phyloP scores from a whole-genome alignment of 2,888 invertebrate genomes.

The Bellardia pandia region DNA sequence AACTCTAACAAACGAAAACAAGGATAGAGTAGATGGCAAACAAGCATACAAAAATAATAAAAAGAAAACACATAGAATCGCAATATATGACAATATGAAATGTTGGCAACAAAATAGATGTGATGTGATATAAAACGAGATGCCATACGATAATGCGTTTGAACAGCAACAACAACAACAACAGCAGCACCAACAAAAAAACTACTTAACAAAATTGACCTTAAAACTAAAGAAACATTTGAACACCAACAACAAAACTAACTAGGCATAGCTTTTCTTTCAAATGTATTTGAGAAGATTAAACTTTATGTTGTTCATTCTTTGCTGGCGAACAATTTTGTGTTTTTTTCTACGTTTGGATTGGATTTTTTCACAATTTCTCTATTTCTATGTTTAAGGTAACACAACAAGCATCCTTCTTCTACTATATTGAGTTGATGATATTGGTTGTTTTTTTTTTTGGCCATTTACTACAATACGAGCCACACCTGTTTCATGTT shows the following conservation, averaged over 20 bases:
- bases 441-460: constrained; percentile 56
- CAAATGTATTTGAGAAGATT: constrained; percentile 64
- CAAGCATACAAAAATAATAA: no score
- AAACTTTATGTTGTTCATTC: constrained; percentile 71
- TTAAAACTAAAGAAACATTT: constrained; percentile 65
- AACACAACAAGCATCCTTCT: constrained; percentile 49
- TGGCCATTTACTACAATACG: constrained; percentile 62
- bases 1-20: constrained; percentile 21
- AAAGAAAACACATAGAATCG: background rate
- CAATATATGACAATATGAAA: constrained; percentile 71
- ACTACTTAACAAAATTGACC: constrained; percentile 70
- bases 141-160: constrained; percentile 73
- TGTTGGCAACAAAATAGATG: constrained; percentile 71
- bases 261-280: constrained; percentile 68
- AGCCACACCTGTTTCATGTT: constrained; percentile 76
- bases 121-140: constrained; percentile 73
- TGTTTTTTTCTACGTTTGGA: constrained; percentile 31
- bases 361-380: constrained; percentile 25
- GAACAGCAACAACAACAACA: constrained; percentile 40
- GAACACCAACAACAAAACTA: constrained; percentile 45
- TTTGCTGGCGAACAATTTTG: constrained; percentile 18
- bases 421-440: constrained; percentile 59
- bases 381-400: constrained; percentile 20
- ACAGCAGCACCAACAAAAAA: constrained; percentile 42
- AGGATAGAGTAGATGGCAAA: background rate